phyloP scores from a whole-genome alignment of 1,140 invertebrate species.

The Thaumatotibia leucotreta region DNA sequence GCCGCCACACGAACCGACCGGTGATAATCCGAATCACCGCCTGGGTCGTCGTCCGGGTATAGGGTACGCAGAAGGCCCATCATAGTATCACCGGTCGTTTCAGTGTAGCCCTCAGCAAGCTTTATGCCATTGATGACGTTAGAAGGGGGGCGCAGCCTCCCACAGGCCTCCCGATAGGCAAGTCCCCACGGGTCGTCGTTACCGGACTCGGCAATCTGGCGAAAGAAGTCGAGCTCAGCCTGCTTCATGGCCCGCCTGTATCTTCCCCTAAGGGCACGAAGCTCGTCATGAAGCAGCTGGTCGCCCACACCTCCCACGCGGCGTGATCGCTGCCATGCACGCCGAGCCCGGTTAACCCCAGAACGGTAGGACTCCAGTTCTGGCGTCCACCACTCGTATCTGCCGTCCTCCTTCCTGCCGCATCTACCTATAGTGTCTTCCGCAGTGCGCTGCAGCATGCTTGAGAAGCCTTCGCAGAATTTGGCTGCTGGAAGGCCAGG shows the following conservation, averaged over 20 bases:
- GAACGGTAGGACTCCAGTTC: conserved; percentile 20
- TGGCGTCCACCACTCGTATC: conserved; percentile 34
- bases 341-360: conserved; percentile 9
- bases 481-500: neutral
- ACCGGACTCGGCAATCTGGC: neutral
- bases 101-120: neutral
- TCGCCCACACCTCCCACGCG: neutral
- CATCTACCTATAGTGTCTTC: neutral
- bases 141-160: conserved; percentile 5
- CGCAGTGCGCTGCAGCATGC: conserved; percentile 15
- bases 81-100: neutral
- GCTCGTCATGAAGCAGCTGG: neutral
- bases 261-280: neutral
- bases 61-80: neutral
- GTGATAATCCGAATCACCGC: conserved; percentile 1
- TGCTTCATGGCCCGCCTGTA: conserved; percentile 5
- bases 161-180: conserved; percentile 9
- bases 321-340: conserved; percentile 23
- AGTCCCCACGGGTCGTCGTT: conserved; percentile 17
- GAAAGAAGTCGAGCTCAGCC: conserved; percentile 3
- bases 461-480: conserved; percentile 13
- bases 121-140: conserved; percentile 6
- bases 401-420: neutral
- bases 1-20: conserved; percentile 3
- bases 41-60: conserved; percentile 16